Percentiles rank a stretch among this genome's conserved stretches.
Conservation (phyloP, 2,113 vertebrate genomes). For the Oncorhynchus gorbuscha region DNA sequence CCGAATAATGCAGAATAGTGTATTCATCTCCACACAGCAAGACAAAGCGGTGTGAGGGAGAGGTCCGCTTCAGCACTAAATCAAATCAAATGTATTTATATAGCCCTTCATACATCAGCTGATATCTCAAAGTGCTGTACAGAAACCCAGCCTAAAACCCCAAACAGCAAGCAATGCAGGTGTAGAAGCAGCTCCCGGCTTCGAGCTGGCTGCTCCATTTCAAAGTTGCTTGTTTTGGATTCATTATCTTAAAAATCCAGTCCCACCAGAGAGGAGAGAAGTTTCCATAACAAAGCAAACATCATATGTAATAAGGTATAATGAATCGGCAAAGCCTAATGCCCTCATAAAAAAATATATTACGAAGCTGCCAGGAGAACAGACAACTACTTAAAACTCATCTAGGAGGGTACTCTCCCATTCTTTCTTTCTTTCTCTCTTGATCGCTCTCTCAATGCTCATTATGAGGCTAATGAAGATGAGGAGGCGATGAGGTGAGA, state of each 20-base stretch:
- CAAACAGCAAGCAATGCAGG: too few relatives aligned
- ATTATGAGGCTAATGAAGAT: background rate
- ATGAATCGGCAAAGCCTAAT: constrained; percentile 29
- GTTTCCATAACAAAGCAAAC: constrained; percentile 49
- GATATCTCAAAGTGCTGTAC: too few relatives aligned
- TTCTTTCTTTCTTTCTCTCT: too few relatives aligned
- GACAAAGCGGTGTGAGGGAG: background rate
- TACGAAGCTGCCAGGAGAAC: constrained; percentile 12
- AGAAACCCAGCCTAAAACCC: too few relatives aligned
- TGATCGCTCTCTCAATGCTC: too few relatives aligned
- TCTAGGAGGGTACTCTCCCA: background rate
- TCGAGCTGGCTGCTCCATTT: constrained; percentile 27
- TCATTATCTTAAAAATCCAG: constrained; percentile 52
- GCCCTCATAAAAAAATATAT: constrained; percentile 36
- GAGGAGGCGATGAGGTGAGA: background rate
- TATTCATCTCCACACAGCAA: constrained; percentile 6
- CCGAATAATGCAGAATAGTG: too few relatives aligned
- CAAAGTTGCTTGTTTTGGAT: constrained; percentile 43
- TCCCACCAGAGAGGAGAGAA: constrained; percentile 28
- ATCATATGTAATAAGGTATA: constrained; percentile 32
- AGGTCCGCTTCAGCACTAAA: background rate
- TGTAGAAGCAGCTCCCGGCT: background rate
- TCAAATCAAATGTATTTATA: too few relatives aligned
- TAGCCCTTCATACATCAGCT: too few relatives aligned
- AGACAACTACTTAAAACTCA: constrained; percentile 11